phyloP scores from a whole-genome alignment of 2,888 invertebrate species.

The Ennomos quercinarius region DNA sequence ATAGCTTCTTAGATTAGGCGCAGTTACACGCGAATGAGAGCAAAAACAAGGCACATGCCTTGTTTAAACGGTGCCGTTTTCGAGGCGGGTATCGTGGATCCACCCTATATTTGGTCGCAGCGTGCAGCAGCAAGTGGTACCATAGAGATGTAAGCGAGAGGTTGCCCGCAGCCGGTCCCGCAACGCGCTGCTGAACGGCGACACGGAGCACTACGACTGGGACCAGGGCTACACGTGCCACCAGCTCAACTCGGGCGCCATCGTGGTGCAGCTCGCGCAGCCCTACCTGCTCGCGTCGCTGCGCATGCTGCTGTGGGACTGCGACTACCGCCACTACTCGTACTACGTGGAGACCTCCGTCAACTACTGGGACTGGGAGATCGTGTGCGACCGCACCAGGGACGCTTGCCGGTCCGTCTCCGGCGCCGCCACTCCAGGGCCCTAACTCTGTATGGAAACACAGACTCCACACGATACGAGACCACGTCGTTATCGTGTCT shows the following conservation, averaged over 20 bases:
- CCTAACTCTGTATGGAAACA: too few species aligned
- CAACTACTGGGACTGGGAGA: conserved; percentile 96
- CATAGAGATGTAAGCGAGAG: too few species aligned
- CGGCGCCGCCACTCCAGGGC: too few species aligned
- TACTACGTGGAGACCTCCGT: conserved; percentile 98
- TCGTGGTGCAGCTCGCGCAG: conserved; percentile 97
- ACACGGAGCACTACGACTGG: conserved; percentile 98
- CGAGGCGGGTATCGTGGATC: too few species aligned
- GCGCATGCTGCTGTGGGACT: conserved; percentile 98
- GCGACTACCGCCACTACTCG: conserved; percentile 96
- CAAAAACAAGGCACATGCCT: too few species aligned
- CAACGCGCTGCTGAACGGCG: conserved; percentile 98
- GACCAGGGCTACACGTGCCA: conserved; percentile 99
- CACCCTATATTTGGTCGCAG: too few species aligned
- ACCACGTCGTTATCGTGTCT: too few species aligned
- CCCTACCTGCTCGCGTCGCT: conserved; percentile 97
- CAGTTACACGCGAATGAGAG: too few species aligned
- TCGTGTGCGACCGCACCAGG: conserved; percentile 94
- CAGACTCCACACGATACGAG: too few species aligned
- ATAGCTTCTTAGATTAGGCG: too few species aligned
- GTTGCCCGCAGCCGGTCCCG: conserved; percentile 93
- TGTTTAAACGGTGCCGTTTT: too few species aligned
- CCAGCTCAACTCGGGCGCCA: conserved; percentile 97
- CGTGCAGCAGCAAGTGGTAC: too few species aligned
- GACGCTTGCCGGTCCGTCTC: conserved; percentile 88